phyloP scores from a whole-genome alignment of 2,797 vertebrate genomes.

The Cossypha dichroa region DNA sequence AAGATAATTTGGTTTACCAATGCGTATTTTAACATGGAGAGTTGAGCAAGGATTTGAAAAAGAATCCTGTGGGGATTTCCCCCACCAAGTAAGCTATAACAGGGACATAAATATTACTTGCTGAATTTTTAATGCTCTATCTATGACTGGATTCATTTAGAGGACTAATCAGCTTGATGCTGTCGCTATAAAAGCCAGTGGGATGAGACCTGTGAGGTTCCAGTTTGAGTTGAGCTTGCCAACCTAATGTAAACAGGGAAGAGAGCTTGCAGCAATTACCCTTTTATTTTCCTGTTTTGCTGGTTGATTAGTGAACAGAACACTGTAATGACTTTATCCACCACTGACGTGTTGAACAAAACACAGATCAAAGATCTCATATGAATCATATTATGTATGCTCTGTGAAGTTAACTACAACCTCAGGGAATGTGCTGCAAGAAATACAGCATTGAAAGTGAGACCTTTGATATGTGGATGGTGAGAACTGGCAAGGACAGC shows the following conservation, averaged over 20 bases:
- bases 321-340: conserved; percentile 8
- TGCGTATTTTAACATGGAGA: background rate
- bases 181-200: background rate
- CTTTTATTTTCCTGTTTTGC: conserved; percentile 24
- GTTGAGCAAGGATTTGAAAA: background rate
- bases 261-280: conserved; percentile 31
- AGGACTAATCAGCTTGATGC: background rate
- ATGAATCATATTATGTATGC: background rate
- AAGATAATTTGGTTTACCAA: background rate
- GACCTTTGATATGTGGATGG: background rate
- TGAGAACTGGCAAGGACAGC: background rate
- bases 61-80: rapidly evolving
- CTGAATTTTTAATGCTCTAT: background rate
- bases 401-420: background rate
- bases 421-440: background rate
- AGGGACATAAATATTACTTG: background rate
- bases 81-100: background rate
- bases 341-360: background rate
- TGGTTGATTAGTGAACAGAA: conserved; percentile 25
- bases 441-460: background rate
- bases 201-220: background rate
- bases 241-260: conserved; percentile 1
- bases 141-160: background rate
- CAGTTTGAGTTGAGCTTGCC: background rate
- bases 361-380: background rate